Evolutionary conservation across 2,113 vertebrate genomes (phyloP).

Genomic region (Myrmophylax atrothorax): DNA sequence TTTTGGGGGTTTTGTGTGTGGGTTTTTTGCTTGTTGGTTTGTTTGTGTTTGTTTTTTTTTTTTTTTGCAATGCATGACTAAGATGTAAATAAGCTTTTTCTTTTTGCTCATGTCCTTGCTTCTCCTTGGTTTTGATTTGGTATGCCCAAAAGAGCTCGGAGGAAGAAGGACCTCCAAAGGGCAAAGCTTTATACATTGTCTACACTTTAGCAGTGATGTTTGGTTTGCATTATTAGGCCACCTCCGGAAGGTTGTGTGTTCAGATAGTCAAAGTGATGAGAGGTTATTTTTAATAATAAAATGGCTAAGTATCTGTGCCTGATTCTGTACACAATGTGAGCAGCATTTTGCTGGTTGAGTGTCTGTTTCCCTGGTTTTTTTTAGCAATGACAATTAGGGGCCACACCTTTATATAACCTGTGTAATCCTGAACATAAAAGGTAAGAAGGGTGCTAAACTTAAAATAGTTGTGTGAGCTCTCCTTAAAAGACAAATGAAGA

Average conservation of each 20-base stretch:
- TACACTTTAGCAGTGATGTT: not conserved
- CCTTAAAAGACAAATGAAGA: not conserved
- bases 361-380: not conserved
- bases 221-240: not conserved
- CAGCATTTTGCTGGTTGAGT: not conserved
- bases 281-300: not conserved
- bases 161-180: not conserved
- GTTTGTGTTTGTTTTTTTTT: not conserved
- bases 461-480: not conserved
- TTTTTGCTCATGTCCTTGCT: not conserved
- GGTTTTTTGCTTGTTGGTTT: no score
- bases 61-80: not conserved
- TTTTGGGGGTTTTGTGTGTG: not conserved
- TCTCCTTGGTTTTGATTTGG: not conserved
- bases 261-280: not conserved
- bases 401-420: not conserved
- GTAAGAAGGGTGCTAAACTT: not conserved
- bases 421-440: not conserved
- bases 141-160: not conserved
- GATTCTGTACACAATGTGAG: not conserved
- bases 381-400: not conserved
- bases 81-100: not conserved
- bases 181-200: not conserved
- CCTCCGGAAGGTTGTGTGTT: not conserved
- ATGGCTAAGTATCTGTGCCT: not conserved